Conservation (phyloP, 2,888 invertebrate species). For the Dynastes maya region DNA sequence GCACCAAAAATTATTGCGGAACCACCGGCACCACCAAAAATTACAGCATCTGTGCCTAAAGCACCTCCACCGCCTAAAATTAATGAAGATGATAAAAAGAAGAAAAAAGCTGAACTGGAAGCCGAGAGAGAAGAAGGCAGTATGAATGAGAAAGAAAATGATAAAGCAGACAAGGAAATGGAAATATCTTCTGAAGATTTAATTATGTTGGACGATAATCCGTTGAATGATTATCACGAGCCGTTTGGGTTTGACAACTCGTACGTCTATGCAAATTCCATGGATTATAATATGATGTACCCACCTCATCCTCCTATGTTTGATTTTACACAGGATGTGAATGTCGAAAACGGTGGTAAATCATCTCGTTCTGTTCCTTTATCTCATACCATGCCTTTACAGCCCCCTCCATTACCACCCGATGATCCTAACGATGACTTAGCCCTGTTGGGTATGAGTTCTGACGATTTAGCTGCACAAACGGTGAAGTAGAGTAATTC, state of each 20-base stretch:
- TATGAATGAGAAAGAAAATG: constrained; percentile 26
- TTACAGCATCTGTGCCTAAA: constrained; percentile 58
- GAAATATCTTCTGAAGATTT: constrained; percentile 40
- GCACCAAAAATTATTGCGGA: constrained; percentile 56
- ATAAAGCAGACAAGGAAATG: constrained; percentile 41
- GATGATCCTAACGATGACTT: constrained; percentile 80
- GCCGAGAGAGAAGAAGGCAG: constrained; percentile 20
- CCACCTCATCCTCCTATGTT: constrained; percentile 60
- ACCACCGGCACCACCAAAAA: constrained; percentile 61
- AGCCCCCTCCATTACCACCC: constrained; percentile 68
- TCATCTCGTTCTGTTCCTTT: constrained; percentile 60
- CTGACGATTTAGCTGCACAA: constrained; percentile 81
- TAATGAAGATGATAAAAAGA: constrained; percentile 53
- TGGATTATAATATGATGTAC: constrained; percentile 65
- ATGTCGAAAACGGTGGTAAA: constrained; percentile 51
- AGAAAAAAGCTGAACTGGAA: constrained; percentile 45
- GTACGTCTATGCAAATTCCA: constrained; percentile 50
- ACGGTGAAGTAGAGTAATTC: constrained; percentile 59
- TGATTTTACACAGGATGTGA: constrained; percentile 62
- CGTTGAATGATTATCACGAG: constrained; percentile 50
- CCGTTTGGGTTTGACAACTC: constrained; percentile 48
- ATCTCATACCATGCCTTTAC: constrained; percentile 67
- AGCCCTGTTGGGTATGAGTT: constrained; percentile 90
- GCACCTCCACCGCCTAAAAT: constrained; percentile 65
- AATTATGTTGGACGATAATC: constrained; percentile 51